These are phyloP conservation scores for Pseudomyrmex sp. DNA, from an alignment of 1,140 invertebrate genomes.

Conservation along the genomic window DNA sequence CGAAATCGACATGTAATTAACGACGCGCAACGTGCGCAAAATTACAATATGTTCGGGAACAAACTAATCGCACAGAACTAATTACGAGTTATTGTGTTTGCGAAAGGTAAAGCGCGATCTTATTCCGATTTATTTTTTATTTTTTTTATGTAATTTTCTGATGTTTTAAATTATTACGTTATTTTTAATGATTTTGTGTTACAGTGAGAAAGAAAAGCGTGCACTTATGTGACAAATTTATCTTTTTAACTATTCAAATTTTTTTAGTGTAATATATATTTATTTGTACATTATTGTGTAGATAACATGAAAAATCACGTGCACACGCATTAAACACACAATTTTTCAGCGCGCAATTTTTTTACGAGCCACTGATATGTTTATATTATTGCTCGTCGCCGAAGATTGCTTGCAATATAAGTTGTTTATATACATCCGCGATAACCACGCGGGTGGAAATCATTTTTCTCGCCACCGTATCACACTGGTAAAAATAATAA, in stretches of 20 bases:
- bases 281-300: too few species aligned
- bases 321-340: background rate
- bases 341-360: slow-evolving; percentile 20
- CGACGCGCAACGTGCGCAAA: background rate
- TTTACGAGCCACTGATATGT: slow-evolving; percentile 17
- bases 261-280: background rate
- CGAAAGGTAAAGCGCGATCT: background rate
- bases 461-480: slow-evolving; percentile 39
- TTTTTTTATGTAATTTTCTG: slow-evolving; percentile 14
- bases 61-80: background rate
- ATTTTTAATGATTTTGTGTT: background rate
- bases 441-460: slow-evolving; percentile 25
- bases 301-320: background rate
- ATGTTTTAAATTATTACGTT: background rate
- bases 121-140: background rate
- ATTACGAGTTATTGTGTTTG: slow-evolving; percentile 13
- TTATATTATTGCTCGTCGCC: slow-evolving; percentile 31
- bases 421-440: slow-evolving; percentile 31
- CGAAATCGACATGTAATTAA: background rate
- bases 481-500: slow-evolving; percentile 41
- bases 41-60: background rate
- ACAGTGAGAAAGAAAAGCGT: background rate
- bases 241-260: slow-evolving; percentile 12
- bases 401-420: slow-evolving; percentile 48
- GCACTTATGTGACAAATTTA: background rate